A percentile compares a stretch with the other conserved stretches of the same genome.
Evolutionary conservation across 2,888 invertebrate genomes (phyloP).

Genomic region (Drosophila melanosoma): DNA sequence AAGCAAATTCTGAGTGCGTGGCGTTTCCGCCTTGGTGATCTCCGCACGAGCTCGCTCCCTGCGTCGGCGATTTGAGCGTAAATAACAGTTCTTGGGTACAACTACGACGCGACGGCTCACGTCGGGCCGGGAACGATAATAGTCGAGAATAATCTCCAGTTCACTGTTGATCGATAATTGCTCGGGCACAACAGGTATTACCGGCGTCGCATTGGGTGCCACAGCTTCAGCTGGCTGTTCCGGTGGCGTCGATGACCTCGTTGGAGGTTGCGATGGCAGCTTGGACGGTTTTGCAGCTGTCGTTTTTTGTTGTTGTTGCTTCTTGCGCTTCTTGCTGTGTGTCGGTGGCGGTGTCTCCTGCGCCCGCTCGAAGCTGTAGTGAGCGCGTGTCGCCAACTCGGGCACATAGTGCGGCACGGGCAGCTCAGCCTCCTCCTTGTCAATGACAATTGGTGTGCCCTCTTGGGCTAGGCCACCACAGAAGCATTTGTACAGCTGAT

Average conservation of each 20-base stretch:
- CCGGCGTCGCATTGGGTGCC: background rate
- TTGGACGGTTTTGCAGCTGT: background rate
- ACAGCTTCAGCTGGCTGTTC: background rate
- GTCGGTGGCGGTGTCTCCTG: constrained; percentile 50
- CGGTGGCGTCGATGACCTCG: background rate
- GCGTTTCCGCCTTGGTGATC: constrained; percentile 64
- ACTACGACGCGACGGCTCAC: constrained; percentile 73
- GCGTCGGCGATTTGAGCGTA: constrained; percentile 73
- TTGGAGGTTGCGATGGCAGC: background rate
- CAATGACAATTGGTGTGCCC: constrained; percentile 80
- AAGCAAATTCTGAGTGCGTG: constrained; percentile 59
- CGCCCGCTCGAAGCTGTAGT: constrained; percentile 82
- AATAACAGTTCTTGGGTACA: constrained; percentile 71
- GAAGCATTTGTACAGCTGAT: constrained; percentile 88
- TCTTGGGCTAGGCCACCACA: constrained; percentile 86
- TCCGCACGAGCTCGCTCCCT: constrained; percentile 41
- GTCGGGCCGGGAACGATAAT: constrained; percentile 37
- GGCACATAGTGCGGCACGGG: constrained; percentile 45
- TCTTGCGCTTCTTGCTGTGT: constrained; percentile 27
- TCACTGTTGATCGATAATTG: constrained; percentile 15
- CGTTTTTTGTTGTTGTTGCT: constrained; percentile 5
- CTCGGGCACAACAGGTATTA: constrained; percentile 7
- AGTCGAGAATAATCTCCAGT: constrained; percentile 44
- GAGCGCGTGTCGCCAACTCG: constrained; percentile 64
- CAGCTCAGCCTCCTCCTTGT: constrained; percentile 68